Conservation (phyloP, 2,797 vertebrate genomes). For the Siniperca obscura region DNA sequence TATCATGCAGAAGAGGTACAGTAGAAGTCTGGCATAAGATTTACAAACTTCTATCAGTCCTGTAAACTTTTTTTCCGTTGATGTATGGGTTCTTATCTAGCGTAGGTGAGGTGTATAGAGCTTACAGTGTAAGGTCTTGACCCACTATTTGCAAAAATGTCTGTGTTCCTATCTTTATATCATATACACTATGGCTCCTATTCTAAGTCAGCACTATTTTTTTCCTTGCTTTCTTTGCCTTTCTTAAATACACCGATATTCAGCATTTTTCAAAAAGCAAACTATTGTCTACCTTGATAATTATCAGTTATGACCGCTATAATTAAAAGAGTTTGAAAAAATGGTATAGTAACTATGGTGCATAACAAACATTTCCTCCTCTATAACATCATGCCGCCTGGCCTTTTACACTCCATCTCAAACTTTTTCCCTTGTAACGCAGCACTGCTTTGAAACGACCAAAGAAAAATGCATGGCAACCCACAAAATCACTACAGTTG, state of each 20-base stretch:
- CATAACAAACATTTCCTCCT: background rate
- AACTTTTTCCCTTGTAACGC: slow-evolving; percentile 32
- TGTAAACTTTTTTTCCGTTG: background rate
- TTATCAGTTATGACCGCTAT: background rate
- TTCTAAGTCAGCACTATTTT: background rate
- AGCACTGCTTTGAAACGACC: slow-evolving; percentile 64
- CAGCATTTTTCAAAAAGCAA: background rate
- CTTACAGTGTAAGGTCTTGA: slow-evolving; percentile 2
- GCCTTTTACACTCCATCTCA: slow-evolving; percentile 50
- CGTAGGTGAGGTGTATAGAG: slow-evolving; percentile 12
- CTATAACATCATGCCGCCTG: background rate
- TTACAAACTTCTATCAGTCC: slow-evolving; percentile 15
- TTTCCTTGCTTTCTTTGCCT: background rate
- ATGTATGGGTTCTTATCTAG: background rate
- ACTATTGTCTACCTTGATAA: background rate
- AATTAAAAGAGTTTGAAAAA: background rate
- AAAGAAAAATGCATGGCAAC: slow-evolving; percentile 77
- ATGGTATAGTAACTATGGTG: background rate
- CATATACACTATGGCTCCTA: background rate
- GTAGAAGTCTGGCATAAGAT: background rate
- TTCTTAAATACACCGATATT: background rate
- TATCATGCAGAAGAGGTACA: background rate
- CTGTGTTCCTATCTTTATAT: background rate
- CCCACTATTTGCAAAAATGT: background rate
- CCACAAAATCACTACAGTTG: slow-evolving; percentile 82